phyloP scores from a whole-genome alignment of 2,797 vertebrate species.

The Acridotheres tristis region DNA sequence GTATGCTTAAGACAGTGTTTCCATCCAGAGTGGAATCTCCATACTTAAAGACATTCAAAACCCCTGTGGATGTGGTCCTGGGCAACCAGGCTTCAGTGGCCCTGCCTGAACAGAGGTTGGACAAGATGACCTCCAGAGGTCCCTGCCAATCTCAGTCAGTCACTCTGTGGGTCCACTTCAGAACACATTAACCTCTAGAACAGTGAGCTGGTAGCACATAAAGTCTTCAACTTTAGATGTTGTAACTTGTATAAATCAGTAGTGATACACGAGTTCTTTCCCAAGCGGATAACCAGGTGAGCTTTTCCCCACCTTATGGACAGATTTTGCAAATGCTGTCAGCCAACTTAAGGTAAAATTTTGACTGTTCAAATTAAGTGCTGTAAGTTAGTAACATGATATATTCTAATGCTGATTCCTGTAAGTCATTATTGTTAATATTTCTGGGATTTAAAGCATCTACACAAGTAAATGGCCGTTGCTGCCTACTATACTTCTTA shows the following conservation, averaged over 20 bases:
- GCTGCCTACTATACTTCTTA: background rate
- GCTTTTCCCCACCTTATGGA: background rate
- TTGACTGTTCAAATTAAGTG: background rate
- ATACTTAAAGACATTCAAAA: background rate
- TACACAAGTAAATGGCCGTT: background rate
- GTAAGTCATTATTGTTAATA: background rate
- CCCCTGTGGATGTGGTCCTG: accelerated
- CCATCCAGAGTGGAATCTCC: background rate
- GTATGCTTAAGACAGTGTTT: background rate
- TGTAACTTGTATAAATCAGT: background rate
- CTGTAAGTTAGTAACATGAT: background rate
- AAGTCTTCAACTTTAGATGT: background rate
- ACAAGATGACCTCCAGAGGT: background rate
- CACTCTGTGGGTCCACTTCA: background rate
- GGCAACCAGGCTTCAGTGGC: background rate
- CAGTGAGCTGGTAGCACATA: background rate
- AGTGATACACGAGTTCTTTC: background rate
- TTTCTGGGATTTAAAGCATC: background rate
- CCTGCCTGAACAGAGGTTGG: background rate
- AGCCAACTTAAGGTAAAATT: background rate
- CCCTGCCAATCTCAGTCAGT: background rate
- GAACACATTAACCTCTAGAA: background rate
- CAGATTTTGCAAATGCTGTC: background rate
- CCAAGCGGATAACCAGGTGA: background rate
- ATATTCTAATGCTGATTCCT: background rate